Conservation (phyloP, 2,888 invertebrate species). For the Dryadula phaetusa region DNA sequence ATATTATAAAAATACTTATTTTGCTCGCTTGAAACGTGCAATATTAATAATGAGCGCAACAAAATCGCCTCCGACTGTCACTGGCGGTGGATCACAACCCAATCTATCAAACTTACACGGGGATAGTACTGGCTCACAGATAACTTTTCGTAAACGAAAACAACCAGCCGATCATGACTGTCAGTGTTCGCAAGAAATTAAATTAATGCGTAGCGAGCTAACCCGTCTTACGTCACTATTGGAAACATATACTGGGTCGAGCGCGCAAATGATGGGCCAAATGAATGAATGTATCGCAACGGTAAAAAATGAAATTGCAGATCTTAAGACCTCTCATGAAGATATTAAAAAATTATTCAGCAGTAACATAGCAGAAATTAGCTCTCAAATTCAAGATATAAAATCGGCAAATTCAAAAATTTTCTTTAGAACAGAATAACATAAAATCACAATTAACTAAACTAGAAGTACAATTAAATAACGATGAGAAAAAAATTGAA, state of each 20-base stretch:
- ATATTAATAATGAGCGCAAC: constrained; percentile 27
- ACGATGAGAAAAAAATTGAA: constrained; percentile 9
- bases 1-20: constrained; percentile 5
- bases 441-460: constrained; percentile 33
- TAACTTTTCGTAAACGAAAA: constrained; percentile 36
- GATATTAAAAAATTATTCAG: constrained; percentile 28
- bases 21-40: background rate
- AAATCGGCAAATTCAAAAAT: constrained; percentile 19
- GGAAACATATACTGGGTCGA: constrained; percentile 37
- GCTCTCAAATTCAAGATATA: constrained; percentile 26
- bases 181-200: constrained; percentile 31
- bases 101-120: constrained; percentile 30
- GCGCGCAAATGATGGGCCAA: constrained; percentile 1
- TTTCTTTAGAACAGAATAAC: constrained; percentile 27
- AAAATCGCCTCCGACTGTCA: constrained; percentile 22
- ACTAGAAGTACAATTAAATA: constrained; percentile 32
- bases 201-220: constrained; percentile 31
- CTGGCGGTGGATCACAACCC: constrained; percentile 39
- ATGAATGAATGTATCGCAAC: too few relatives aligned
- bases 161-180: constrained; percentile 30
- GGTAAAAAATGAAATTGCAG: too few relatives aligned
- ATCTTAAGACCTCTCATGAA: constrained; percentile 24
- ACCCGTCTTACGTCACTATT: constrained; percentile 28
- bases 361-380: constrained; percentile 25
- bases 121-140: constrained; percentile 22